Base-by-base conservation (phyloP, 1,140 invertebrate species). In the Kradibia gibbosae region DNA sequence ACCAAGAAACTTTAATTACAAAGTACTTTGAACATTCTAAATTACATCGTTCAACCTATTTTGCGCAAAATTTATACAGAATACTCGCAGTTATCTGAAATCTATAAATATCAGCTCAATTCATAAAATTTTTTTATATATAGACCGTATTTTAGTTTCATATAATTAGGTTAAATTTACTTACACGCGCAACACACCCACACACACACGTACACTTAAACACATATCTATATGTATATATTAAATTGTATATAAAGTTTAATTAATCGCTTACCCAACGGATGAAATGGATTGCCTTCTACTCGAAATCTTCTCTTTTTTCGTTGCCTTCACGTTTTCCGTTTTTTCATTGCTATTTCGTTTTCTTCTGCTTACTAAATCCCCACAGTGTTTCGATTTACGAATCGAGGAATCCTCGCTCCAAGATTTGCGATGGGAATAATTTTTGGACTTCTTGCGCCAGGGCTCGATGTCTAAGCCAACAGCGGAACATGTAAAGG, bases 391-490 rank as follows among this genome's bases (percentile, higher is more conserved):
- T 48, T 28, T 72, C 65, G 28, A 83, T 62, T 0, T 60, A 25
- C 17, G n/a, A 3, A 31, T 0, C 73, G 31, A 57, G 10, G 75
- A 82, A 17, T 84, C 83, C 45, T 86, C 85, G 7, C 86, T 88
- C 88, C 89, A 90, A 5, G 88, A 90, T 78, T 90, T 89, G 31
- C 86, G 82, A 70, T 86, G 70, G 0, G 10, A 28, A 11, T 78
- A 78, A 17, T 57, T 72, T 60, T 81, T 85, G 4, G 84, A 71
- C 3, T 76, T 83, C 42, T 67, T 70, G 31, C 57, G 84, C 31
- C 82, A 84, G 3, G 60, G 65, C 39, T 80, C 82, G 15, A 62
- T 42, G 36, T 82, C 36, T 13, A 83, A 76, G 22, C 65, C 65
- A 11, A 78, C 70, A 22, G 81, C 39, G 3, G 81, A 79, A n/a